Evolutionary conservation across 2,888 invertebrate genomes (phyloP).

Genomic region (Netelia virgata): DNA sequence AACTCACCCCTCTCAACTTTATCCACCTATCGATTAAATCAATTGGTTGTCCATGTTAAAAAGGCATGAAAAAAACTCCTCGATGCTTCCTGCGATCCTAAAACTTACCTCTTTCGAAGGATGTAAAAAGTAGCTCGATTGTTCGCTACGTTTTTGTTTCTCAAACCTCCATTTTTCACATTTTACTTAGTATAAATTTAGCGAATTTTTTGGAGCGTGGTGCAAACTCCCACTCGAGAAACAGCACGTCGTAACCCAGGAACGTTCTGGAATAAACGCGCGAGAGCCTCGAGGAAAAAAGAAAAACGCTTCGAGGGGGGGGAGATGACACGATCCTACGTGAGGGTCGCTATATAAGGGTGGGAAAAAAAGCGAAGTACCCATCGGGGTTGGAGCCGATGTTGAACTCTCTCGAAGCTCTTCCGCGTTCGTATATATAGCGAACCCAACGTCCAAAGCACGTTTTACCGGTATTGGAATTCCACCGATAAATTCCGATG

Average conservation of each 20-base stretch:
- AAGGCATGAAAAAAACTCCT: not conserved
- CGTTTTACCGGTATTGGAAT: constrained; percentile 62
- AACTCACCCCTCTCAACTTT: not conserved
- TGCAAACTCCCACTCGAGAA: constrained; percentile 12
- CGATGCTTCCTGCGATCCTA: not conserved
- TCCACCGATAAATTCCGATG: constrained; percentile 58
- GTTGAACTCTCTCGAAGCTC: constrained; percentile 47
- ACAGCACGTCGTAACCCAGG: not conserved
- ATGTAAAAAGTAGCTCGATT: not conserved
- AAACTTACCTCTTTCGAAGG: not conserved
- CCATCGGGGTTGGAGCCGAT: constrained; percentile 25
- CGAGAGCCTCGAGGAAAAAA: constrained; percentile 60
- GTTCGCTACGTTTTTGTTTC: too few species aligned
- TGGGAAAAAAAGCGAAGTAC: constrained; percentile 46
- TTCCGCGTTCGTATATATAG: constrained; percentile 23
- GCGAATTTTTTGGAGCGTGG: constrained; percentile 28
- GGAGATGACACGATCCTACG: not conserved
- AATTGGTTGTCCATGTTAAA: not conserved
- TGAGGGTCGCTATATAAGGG: constrained; percentile 18
- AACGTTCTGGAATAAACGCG: constrained; percentile 24
- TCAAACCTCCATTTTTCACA: too few species aligned
- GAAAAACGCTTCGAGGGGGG: constrained; percentile 63
- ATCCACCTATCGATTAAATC: not conserved
- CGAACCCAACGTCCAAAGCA: constrained; percentile 32
- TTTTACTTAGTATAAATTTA: constrained; percentile 8